These are phyloP conservation scores for Helostoma temminkii DNA, from an alignment of 2,797 vertebrate genomes.

Conservation along the genomic window DNA sequence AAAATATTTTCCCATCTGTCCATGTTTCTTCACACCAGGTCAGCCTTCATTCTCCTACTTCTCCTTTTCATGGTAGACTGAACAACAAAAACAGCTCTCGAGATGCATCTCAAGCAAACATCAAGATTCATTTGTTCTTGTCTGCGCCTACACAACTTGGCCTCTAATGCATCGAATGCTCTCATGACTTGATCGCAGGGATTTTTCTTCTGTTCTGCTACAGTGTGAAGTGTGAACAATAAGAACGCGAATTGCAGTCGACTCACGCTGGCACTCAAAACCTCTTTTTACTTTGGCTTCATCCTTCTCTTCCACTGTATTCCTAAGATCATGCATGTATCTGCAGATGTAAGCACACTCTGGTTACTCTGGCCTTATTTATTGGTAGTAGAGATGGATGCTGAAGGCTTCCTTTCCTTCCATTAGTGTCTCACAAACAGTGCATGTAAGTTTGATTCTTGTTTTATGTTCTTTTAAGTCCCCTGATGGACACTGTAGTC, in stretches of 20 bases:
- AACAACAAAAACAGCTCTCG: slow-evolving; percentile 18
- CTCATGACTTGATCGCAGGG: slow-evolving; percentile 39
- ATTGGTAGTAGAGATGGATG: not conserved
- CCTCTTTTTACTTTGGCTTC: not conserved
- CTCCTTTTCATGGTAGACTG: not conserved
- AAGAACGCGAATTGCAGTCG: not conserved
- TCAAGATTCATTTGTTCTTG: slow-evolving; percentile 45
- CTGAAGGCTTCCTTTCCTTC: slow-evolving; percentile 7
- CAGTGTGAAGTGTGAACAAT: slow-evolving; percentile 14
- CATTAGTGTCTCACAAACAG: slow-evolving; percentile 7
- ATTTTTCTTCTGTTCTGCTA: slow-evolving; percentile 17
- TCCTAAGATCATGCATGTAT: slow-evolving; percentile 5
- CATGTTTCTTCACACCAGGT: not conserved
- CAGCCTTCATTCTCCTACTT: slow-evolving; percentile 23
- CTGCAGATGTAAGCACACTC: not conserved
- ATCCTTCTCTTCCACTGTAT: not conserved
- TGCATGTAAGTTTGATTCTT: not conserved
- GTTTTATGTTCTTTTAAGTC: not conserved
- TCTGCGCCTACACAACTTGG: slow-evolving; percentile 60
- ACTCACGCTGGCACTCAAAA: slow-evolving; percentile 3
- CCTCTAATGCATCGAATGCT: slow-evolving; percentile 38
- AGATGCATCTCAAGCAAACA: slow-evolving; percentile 33
- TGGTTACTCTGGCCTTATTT: slow-evolving; percentile 10
- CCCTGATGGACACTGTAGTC: not conserved
- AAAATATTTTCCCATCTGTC: slow-evolving; percentile 7